phyloP scores from a whole-genome alignment of 2,113 vertebrate genomes.

The Toxostoma redivivum region DNA sequence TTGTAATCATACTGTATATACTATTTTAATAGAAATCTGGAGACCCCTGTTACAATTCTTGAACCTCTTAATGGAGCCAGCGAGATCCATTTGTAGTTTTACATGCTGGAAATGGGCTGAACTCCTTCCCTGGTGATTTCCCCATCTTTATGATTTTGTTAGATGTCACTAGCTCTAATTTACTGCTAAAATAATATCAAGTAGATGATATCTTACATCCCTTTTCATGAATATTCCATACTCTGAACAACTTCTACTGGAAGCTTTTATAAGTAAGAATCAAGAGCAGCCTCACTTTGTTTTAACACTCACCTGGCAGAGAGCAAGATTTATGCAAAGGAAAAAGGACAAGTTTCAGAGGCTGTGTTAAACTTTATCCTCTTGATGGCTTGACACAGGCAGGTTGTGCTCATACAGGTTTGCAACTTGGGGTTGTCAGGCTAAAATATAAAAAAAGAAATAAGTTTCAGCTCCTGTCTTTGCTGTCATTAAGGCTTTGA shows the following conservation, averaged over 20 bases:
- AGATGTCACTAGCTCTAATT: slow-evolving; percentile 12
- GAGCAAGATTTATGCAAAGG: neutral
- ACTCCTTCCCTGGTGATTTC: neutral
- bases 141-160: neutral
- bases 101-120: neutral
- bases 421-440: neutral
- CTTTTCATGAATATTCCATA: slow-evolving; percentile 1
- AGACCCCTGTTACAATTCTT: neutral
- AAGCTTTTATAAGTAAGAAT: neutral
- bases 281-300: neutral
- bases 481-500: neutral
- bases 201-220: neutral
- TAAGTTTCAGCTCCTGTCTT: neutral
- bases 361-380: neutral
- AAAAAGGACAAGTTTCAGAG: neutral
- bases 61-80: slow-evolving; percentile 30
- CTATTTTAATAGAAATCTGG: slow-evolving; percentile 14
- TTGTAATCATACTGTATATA: slow-evolving; percentile 7
- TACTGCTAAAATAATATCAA: slow-evolving; percentile 24
- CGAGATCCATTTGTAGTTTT: neutral
- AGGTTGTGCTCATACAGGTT: fast-evolving
- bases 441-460: neutral
- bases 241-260: neutral
- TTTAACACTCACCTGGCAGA: neutral
- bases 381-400: neutral